Percentiles rank a stretch among this genome's conserved stretches.
Evolutionary conservation across 2,888 invertebrate genomes (phyloP).

Genomic region (Omphaloscelis lunosa): DNA sequence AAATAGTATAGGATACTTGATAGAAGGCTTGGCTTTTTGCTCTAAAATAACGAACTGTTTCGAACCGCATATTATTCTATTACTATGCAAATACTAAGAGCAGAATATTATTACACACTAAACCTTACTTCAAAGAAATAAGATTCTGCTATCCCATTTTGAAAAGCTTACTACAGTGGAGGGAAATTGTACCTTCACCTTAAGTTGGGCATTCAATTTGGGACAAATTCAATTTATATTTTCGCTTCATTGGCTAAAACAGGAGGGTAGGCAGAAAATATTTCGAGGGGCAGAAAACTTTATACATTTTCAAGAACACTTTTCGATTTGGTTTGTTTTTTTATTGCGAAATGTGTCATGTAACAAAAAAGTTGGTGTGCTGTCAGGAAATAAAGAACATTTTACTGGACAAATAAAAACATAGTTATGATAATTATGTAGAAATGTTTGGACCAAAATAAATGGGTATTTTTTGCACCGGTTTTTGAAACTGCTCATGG

Average conservation of each 20-base stretch:
- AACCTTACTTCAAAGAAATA: not conserved
- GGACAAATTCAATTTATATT: conserved; percentile 50
- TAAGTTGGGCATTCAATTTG: conserved; percentile 38
- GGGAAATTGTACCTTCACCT: not conserved
- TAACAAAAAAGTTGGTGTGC: not conserved
- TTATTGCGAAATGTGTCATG: no score
- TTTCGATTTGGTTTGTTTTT: not conserved
- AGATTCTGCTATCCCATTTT: conserved; percentile 1
- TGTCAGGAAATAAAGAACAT: not conserved
- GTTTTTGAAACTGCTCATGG: not conserved
- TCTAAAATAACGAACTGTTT: not conserved
- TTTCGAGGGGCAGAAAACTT: not conserved
- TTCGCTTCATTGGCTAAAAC: conserved; percentile 36
- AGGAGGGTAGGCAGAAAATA: conserved; percentile 1
- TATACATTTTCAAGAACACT: not conserved
- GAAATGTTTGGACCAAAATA: not conserved
- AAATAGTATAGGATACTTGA: not conserved
- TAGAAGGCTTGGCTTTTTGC: not conserved
- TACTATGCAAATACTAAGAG: not conserved
- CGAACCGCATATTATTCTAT: conserved; percentile 1
- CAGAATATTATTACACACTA: not conserved
- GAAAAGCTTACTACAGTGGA: not conserved
- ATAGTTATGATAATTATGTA: not conserved
- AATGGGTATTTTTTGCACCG: not conserved
- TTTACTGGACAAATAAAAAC: not conserved